A percentile compares a stretch with the other conserved stretches of the same genome.
These are phyloP conservation scores for Apis laboriosa DNA, from an alignment of 1,140 invertebrate species.

Conservation along the genomic window DNA sequence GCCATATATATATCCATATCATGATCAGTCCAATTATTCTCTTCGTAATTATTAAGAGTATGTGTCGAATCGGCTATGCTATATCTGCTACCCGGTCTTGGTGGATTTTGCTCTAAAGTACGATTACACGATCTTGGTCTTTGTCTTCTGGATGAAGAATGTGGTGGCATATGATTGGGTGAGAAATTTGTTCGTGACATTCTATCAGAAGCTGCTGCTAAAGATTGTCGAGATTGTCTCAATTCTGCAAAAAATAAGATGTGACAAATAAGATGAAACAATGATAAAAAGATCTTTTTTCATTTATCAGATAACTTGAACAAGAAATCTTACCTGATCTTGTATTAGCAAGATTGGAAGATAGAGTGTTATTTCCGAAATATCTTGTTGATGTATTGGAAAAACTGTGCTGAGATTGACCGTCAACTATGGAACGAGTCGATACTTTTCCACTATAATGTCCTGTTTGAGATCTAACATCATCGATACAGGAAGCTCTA, in stretches of 20 bases:
- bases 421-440: slow-evolving; percentile 87
- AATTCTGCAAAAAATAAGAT: slow-evolving; percentile 83
- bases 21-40: slow-evolving; percentile 97
- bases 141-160: slow-evolving; percentile 85
- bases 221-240: slow-evolving; percentile 89
- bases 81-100: slow-evolving; percentile 84
- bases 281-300: not conserved
- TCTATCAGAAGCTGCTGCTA: slow-evolving; percentile 89
- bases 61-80: slow-evolving; percentile 88
- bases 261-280: no score
- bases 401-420: slow-evolving; percentile 92
- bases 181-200: slow-evolving; percentile 85
- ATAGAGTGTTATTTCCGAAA: slow-evolving; percentile 85
- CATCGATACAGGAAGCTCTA: slow-evolving; percentile 84
- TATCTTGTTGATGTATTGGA: slow-evolving; percentile 90
- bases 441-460: slow-evolving; percentile 79
- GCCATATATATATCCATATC: slow-evolving; percentile 98
- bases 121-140: slow-evolving; percentile 83
- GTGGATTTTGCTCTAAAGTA: slow-evolving; percentile 77
- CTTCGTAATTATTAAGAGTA: slow-evolving; percentile 91
- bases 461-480: slow-evolving; percentile 83
- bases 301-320: no score
- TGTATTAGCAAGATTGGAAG: slow-evolving; percentile 88
- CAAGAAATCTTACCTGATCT: slow-evolving; percentile 84
- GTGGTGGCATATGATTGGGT: slow-evolving; percentile 80